Percentiles rank a stretch among this genome's conserved stretches.
Conservation (phyloP, 1,140 invertebrate genomes). For the Diachasma alloeum region DNA sequence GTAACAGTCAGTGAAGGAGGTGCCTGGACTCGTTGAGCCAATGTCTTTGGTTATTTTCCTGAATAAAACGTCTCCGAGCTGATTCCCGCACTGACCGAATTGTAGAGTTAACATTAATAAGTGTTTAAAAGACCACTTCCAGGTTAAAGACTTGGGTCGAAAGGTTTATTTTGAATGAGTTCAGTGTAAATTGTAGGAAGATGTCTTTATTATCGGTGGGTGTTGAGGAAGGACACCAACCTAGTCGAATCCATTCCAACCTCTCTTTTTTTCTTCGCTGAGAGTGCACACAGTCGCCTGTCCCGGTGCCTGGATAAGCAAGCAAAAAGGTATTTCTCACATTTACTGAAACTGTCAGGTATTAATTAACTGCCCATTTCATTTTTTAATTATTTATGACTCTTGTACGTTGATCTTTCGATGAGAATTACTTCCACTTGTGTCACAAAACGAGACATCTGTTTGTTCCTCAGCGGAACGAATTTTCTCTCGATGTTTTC, state of each 20-base stretch:
- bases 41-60: conserved; percentile 59
- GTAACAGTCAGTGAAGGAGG: conserved; percentile 39
- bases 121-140: not conserved
- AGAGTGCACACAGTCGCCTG: not conserved
- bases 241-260: too few relatives aligned
- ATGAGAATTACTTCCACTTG: too few relatives aligned
- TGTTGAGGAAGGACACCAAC: not conserved
- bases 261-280: too few relatives aligned
- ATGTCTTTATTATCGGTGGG: not conserved
- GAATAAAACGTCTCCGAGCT: conserved; percentile 64
- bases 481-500: too few relatives aligned
- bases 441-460: too few relatives aligned
- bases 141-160: too few relatives aligned
- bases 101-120: conserved; percentile 61
- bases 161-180: not conserved
- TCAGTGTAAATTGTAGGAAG: not conserved
- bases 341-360: not conserved
- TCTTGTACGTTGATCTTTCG: too few relatives aligned
- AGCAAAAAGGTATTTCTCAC: not conserved
- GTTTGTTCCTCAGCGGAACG: too few relatives aligned
- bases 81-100: conserved; percentile 71
- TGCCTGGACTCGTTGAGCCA: conserved; percentile 37
- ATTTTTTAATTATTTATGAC: too few relatives aligned
- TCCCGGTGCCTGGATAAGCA: not conserved
- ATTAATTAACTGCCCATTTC: not conserved